These are phyloP conservation scores for Caenorhabditis japonica DNA, from an alignment of 2,888 invertebrate species.

Conservation along the genomic window DNA sequence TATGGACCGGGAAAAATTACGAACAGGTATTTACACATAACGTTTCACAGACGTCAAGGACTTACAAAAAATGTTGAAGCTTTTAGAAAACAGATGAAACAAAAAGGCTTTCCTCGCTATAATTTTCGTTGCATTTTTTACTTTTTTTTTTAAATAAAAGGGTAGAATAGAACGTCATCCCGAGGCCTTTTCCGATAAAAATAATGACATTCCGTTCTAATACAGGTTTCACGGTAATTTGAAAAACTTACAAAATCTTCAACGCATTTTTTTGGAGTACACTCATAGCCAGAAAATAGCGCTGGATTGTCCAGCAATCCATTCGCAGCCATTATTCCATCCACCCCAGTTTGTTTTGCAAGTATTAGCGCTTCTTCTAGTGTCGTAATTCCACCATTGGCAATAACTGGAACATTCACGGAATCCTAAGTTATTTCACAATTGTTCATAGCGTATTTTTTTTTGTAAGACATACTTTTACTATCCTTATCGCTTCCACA, in stretches of 20 bases:
- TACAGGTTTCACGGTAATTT: no score
- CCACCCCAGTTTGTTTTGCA: slow-evolving; percentile 82
- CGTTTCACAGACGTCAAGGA: no score
- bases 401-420: slow-evolving; percentile 85
- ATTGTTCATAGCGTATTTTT: background rate
- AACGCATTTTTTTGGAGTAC: slow-evolving; percentile 86
- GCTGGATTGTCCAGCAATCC: slow-evolving; percentile 92
- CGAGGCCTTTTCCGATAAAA: no score
- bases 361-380: slow-evolving; percentile 84
- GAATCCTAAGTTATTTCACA: slow-evolving; percentile 31
- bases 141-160: no score
- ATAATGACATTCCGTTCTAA: no score
- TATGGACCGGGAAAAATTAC: no score
- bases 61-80: no score
- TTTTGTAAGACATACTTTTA: slow-evolving; percentile 80
- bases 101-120: no score
- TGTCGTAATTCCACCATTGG: slow-evolving; percentile 90
- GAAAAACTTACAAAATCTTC: slow-evolving; percentile 83
- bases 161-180: no score
- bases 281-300: slow-evolving; percentile 84
- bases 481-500: slow-evolving; percentile 83
- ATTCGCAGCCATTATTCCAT: slow-evolving; percentile 92
- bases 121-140: no score
- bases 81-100: no score
- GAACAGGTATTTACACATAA: no score